Conservation (phyloP, 2,797 vertebrate genomes). For the Spinus pinus region DNA sequence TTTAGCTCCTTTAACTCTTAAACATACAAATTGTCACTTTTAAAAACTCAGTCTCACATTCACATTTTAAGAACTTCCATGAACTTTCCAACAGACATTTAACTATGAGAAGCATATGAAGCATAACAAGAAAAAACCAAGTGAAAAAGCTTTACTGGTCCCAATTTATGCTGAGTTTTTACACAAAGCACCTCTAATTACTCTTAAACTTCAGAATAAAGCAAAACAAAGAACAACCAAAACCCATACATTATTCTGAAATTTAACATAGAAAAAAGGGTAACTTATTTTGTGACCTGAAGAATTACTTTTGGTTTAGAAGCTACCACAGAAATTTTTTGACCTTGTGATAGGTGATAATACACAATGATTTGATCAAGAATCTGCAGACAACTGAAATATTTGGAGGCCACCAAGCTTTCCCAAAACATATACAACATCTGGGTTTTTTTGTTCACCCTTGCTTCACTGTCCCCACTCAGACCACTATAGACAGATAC, state of each 20-base stretch:
- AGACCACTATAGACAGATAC: background rate
- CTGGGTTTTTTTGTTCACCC: rapidly evolving
- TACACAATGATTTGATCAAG: background rate
- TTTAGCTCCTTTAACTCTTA: background rate
- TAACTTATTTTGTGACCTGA: background rate
- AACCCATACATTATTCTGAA: background rate
- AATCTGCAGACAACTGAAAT: background rate
- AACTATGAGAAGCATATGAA: background rate
- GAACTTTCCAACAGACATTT: background rate
- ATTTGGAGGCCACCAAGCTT: background rate
- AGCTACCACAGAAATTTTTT: background rate
- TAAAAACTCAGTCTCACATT: background rate
- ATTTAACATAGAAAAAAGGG: background rate
- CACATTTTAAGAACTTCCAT: background rate
- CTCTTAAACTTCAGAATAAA: background rate
- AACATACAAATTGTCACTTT: background rate
- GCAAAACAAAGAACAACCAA: background rate
- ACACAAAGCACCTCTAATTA: background rate
- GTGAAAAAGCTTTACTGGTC: background rate
- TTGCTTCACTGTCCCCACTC: background rate
- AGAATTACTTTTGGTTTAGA: background rate
- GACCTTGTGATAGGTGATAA: background rate
- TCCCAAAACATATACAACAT: background rate
- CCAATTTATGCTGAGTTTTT: background rate
- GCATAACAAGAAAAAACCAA: background rate